These are phyloP conservation scores for Drymodes brunneopygia DNA, from an alignment of 2,113 vertebrate species.

Conservation along the genomic window DNA sequence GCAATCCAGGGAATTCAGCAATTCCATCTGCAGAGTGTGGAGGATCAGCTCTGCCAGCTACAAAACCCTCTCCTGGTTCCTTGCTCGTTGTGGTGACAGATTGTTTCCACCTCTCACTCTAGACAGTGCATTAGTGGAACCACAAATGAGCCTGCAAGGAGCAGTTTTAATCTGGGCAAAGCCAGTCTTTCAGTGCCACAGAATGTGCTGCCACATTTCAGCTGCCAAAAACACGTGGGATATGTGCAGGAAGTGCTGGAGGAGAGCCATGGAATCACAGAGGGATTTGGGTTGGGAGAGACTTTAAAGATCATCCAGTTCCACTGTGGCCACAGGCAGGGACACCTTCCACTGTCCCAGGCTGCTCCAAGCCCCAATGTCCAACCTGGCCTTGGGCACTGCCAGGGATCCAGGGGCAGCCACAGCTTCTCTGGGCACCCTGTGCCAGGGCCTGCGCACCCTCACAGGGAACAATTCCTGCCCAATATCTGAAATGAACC, in stretches of 20 bases:
- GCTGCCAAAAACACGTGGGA: not conserved
- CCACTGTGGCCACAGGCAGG: not conserved
- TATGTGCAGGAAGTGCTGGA: accelerated
- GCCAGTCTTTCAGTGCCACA: not conserved
- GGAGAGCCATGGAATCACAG: not conserved
- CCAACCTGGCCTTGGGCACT: accelerated
- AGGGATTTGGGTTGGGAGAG: not conserved
- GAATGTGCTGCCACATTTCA: not conserved
- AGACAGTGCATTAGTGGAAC: not conserved
- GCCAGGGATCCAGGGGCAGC: not conserved
- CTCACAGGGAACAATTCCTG: accelerated
- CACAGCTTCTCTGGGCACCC: not conserved
- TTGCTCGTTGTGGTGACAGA: not conserved
- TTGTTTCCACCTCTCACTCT: not conserved
- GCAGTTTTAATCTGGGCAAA: not conserved
- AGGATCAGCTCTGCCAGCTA: not conserved
- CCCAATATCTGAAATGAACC: not conserved
- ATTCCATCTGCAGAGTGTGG: not conserved
- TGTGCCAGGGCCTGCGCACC: not conserved
- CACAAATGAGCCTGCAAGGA: not conserved
- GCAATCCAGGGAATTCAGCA: not conserved
- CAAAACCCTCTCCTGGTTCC: not conserved
- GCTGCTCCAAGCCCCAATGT: accelerated
- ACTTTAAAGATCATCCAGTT: not conserved
- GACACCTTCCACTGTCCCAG: not conserved